Base-by-base conservation (phyloP, 2,113 vertebrate species). In the Ictalurus furcatus region DNA sequence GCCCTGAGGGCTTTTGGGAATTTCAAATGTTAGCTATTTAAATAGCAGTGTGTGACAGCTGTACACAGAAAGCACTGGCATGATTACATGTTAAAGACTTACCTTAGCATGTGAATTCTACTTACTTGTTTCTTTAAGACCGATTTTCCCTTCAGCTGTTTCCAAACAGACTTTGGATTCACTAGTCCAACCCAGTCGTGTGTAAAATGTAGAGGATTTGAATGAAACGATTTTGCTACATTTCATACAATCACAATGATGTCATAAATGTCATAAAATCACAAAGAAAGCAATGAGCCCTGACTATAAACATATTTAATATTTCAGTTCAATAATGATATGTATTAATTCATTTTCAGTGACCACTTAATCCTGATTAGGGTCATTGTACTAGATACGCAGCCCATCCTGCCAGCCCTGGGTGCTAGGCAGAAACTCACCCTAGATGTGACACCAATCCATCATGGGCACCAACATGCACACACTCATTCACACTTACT, bases 1-100 rank as follows among this genome's bases (percentile, higher is more conserved):
- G 86, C 91, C 94, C 90, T 1, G 86, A 90, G 94, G 94, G 90
- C 84, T 86, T 28, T 73, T 87, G 90, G 87, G 89, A 91, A 93
- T 91, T 80, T 92, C 87, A 92, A 93, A 93, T 93, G 93, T 93
- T 90, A 92, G 89, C 92, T 90, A 89, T 93, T 94, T 87, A n/a
- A 81, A 85, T 87, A 89, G 91, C 85, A 54, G 92, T 87, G 83
- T 89, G 61, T 85, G 88, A 91, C 92, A 89, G 85, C 92, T 90
- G 91, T 91, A 87, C 88, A 92, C 93, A 92, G 91, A 89, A 91
- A 92, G 85, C 91, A 90, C 79, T 90, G 91, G 92, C 91, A 92
- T 94, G 90, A 93, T 94, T 92, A 90, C 90, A 89, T 78, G 73
- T 85, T 85, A n/a, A 89, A 59, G 58, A 79, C 9, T 71, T 54